Percentiles rank a stretch among this genome's conserved stretches.
These are phyloP conservation scores for Pseudomyrmex pallidus DNA, from an alignment of 1,140 invertebrate species.

Conservation along the genomic window DNA sequence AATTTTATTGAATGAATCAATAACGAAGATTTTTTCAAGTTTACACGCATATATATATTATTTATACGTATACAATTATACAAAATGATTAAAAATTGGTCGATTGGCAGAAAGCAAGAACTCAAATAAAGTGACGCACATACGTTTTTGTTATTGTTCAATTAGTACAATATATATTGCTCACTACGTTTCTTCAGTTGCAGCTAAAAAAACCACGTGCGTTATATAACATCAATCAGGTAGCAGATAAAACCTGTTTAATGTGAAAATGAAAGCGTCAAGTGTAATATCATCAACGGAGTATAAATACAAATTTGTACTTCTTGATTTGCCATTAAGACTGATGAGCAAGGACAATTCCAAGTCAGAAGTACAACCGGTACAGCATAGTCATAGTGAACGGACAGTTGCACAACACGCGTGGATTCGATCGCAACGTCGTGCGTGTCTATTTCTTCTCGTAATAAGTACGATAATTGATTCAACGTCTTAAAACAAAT, in stretches of 20 bases:
- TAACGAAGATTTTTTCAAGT: too few relatives aligned
- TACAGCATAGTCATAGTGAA: too few relatives aligned
- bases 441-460: constrained; percentile 1
- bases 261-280: constrained; percentile 35
- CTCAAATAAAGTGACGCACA: too few relatives aligned
- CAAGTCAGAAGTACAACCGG: not conserved
- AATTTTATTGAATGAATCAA: too few relatives aligned
- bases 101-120: too few relatives aligned
- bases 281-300: not conserved
- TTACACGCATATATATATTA: too few relatives aligned
- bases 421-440: constrained; percentile 7
- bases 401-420: not conserved
- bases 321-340: constrained; percentile 66
- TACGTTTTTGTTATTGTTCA: not conserved
- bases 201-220: too few relatives aligned
- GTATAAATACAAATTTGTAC: constrained; percentile 67
- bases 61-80: too few relatives aligned
- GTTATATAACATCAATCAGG: constrained; percentile 1
- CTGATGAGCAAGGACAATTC: constrained; percentile 43
- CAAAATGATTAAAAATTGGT: too few relatives aligned
- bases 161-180: too few relatives aligned
- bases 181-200: too few relatives aligned
- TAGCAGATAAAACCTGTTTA: not conserved
- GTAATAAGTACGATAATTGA: not conserved
- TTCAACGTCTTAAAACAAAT: too few relatives aligned